Evolutionary conservation across 2,113 vertebrate species (phyloP), one percentile per base, ranked within the genome.

Genomic region (Anoura caudifer): DNA sequence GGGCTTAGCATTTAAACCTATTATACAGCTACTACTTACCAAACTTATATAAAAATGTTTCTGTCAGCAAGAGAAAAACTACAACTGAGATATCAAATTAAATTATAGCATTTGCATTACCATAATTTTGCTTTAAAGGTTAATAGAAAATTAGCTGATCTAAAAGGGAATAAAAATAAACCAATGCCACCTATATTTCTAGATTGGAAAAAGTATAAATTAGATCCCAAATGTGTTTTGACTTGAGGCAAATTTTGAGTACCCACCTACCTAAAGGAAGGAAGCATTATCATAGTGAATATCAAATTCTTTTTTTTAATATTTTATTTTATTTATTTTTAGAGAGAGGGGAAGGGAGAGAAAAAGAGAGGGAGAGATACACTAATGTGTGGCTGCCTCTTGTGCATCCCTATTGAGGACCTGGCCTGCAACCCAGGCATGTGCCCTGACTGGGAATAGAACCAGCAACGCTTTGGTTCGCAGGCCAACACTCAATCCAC

Each of bases 11-110:
- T 36, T 96, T 52, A 87, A 92, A 89, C 26, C 38, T 45, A 89
- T 43, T 80, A 75, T 38, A 59, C 26, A 80, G 89, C 63, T 63
- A 92, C n/a, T 69, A 92, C 33, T 95, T 91, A 95, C 1, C 54
- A 87, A 97, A 83, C 94, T 93, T 36, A 93, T 26, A 73, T 79
- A 65, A 92, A 96, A 97, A 77, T 56, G 36, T 61, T 94, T 86
- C 75, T 85, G n/a, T 56, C 73, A 90, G 31, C 41, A 96, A 80
- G 76, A 87, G 76, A 93, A 96, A 97, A 97, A 91, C 50, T 91
- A 79, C 28, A 83, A 92, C 47, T 54, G 54, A 81, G 5, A 94
- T 87, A 76, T 90, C 14, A 94, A 96, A 91, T 87, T 95, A 70
- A 97, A 79, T 92, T 63, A 89, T 6, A 96, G 31, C 69, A 96